These are phyloP conservation scores for Rhagophthalmus giganteus DNA, from an alignment of 2,888 invertebrate species.

Conservation along the genomic window DNA sequence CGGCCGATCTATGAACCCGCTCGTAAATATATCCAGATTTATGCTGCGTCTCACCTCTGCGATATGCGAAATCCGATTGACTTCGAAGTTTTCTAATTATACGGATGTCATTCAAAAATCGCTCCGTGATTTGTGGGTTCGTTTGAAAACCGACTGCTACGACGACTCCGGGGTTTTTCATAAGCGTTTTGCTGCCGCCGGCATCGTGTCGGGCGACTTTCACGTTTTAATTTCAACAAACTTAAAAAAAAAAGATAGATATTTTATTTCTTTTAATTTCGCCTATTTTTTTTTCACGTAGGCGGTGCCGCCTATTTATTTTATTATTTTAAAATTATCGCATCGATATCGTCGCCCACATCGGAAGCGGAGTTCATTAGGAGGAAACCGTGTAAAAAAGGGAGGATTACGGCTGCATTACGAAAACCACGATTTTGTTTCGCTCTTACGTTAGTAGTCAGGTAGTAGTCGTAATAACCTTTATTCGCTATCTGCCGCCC, in stretches of 20 bases:
- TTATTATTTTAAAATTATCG: no score
- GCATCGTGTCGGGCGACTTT: no score
- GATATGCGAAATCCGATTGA: conserved; percentile 34
- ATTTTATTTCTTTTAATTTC: background rate
- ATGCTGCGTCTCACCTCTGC: conserved; percentile 36
- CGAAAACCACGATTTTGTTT: conserved; percentile 35
- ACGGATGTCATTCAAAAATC: conserved; percentile 39
- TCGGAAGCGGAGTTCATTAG: conserved; percentile 1
- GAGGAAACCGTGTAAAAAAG: no score
- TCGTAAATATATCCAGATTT: conserved; percentile 55
- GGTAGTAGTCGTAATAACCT: conserved; percentile 46
- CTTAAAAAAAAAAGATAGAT: background rate
- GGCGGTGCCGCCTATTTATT: no score
- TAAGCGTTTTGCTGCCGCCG: background rate
- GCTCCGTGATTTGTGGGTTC: conserved; percentile 35
- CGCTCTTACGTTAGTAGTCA: conserved; percentile 44
- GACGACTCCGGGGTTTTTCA: background rate
- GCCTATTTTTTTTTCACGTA: no score
- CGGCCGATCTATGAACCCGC: conserved; percentile 53
- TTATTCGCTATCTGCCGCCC: conserved; percentile 46
- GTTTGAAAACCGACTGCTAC: background rate
- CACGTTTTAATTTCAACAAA: background rate
- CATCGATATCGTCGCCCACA: no score
- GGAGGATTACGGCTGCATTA: conserved; percentile 24
- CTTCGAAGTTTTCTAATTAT: conserved; percentile 39